A percentile compares a stretch with the other conserved stretches of the same genome.
Evolutionary conservation across 2,113 vertebrate species (phyloP).

Genomic region (Antigone vipio): DNA sequence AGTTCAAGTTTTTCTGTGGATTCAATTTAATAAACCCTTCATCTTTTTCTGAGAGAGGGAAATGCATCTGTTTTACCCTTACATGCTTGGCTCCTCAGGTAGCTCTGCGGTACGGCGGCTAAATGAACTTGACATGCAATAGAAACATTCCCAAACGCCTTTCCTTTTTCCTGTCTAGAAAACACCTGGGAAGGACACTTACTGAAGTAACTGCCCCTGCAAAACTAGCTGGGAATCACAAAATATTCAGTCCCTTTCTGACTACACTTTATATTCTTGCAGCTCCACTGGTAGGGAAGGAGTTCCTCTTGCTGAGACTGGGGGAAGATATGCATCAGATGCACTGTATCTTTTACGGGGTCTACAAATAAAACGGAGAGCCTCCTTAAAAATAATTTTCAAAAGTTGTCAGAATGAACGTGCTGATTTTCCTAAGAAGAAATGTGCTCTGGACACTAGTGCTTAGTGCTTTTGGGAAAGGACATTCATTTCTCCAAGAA

Average conservation of each 20-base stretch:
- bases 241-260: slow-evolving; percentile 12
- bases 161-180: neutral
- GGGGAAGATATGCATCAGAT: neutral
- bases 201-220: neutral
- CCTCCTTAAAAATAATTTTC: neutral
- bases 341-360: neutral
- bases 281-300: neutral
- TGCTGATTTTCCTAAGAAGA: neutral
- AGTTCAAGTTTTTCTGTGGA: neutral
- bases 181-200: neutral
- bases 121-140: neutral
- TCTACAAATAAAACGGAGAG: neutral
- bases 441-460: neutral
- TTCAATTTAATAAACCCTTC: neutral
- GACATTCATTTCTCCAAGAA: neutral
- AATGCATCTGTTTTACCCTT: neutral
- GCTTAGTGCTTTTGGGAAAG: neutral
- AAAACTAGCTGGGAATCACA: neutral
- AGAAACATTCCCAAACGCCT: neutral
- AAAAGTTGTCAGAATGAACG: neutral
- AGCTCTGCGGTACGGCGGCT: rapidly evolving
- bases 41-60: neutral
- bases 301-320: neutral
- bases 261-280: neutral
- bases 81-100: neutral